Percentiles rank a stretch among this genome's conserved stretches.
Conservation (phyloP, 2,797 vertebrate species). For the Hemibagrus guttatus region DNA sequence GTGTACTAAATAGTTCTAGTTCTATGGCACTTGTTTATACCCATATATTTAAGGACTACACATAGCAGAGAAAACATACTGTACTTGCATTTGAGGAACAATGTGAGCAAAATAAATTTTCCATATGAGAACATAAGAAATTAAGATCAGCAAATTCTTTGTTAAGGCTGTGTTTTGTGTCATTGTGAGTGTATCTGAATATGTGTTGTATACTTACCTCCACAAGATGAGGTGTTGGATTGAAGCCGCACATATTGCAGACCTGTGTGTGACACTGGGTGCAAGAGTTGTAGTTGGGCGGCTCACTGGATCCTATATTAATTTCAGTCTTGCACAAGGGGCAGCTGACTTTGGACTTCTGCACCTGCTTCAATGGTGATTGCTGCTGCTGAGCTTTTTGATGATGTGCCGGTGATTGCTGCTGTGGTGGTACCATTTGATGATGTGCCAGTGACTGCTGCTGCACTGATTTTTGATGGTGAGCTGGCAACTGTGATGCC, state of each 20-base stretch:
- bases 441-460: slow-evolving; percentile 63
- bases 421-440: slow-evolving; percentile 64
- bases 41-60: not conserved
- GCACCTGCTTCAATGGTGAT: slow-evolving; percentile 55
- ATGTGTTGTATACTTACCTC: slow-evolving; percentile 83
- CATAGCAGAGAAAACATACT: not conserved
- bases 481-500: slow-evolving; percentile 54
- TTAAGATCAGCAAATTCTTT: not conserved
- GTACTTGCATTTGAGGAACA: not conserved
- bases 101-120: not conserved
- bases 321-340: slow-evolving; percentile 96
- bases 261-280: slow-evolving; percentile 92
- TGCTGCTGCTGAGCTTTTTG: slow-evolving; percentile 63
- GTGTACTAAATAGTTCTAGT: not conserved
- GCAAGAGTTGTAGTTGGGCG: slow-evolving; percentile 92
- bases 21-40: not conserved
- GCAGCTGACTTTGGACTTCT: slow-evolving; percentile 85
- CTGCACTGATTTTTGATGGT: slow-evolving; percentile 63
- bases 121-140: not conserved
- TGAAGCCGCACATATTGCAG: slow-evolving; percentile 98
- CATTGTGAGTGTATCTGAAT: not conserved
- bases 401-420: slow-evolving; percentile 61
- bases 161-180: not conserved
- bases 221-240: slow-evolving; percentile 93
- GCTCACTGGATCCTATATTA: slow-evolving; percentile 82